A percentile compares a stretch with the other conserved stretches of the same genome.
These are phyloP conservation scores for Brassicogethes aeneus DNA, from an alignment of 2,888 invertebrate genomes.

Conservation along the genomic window DNA sequence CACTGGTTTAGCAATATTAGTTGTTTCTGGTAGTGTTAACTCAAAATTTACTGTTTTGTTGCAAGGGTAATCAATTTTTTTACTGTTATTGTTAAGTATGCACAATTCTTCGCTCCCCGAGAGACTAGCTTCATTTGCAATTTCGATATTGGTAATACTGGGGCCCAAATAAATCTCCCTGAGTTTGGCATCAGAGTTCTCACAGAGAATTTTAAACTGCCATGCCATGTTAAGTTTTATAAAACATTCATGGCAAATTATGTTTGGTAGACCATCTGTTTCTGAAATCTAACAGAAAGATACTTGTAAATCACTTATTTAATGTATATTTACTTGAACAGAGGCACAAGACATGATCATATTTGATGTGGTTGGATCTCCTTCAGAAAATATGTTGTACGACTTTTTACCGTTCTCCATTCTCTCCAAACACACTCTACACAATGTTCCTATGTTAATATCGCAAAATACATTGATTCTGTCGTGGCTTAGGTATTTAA, in stretches of 20 bases:
- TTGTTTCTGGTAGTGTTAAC: too few species aligned
- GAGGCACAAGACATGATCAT: conserved; percentile 1
- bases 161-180: background rate
- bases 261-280: background rate
- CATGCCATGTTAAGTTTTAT: conserved; percentile 1
- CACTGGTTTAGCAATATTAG: too few species aligned
- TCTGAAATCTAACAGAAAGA: background rate
- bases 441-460: background rate
- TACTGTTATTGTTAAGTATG: background rate
- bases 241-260: background rate
- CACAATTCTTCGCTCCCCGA: background rate
- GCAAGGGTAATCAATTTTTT: background rate
- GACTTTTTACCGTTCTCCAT: background rate
- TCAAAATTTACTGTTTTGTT: too few species aligned
- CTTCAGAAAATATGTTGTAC: background rate
- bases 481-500: background rate
- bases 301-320: background rate
- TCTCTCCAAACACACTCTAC: background rate
- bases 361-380: background rate
- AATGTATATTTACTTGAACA: background rate
- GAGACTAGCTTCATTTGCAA: background rate
- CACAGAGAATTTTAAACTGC: conserved; percentile 1
- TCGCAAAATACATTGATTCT: background rate
- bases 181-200: background rate
- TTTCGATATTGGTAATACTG: background rate